phyloP scores from a whole-genome alignment of 2,113 vertebrate genomes.

The Nettapus auritus region DNA sequence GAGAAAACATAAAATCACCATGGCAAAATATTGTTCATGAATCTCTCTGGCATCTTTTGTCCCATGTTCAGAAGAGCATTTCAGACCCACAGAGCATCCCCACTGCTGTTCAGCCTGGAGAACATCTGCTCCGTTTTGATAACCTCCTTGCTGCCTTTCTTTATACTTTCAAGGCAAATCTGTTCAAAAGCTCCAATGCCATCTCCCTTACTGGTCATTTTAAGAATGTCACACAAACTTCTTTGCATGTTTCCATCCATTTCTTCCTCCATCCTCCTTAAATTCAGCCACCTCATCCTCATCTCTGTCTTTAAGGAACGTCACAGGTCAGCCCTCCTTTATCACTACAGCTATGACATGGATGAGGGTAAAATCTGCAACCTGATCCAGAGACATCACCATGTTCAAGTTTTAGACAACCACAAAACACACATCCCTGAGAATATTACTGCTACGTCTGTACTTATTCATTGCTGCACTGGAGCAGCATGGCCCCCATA shows the following conservation, averaged over 20 bases:
- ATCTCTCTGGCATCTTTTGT: neutral
- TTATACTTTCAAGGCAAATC: neutral
- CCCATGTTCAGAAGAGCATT: rapidly evolving
- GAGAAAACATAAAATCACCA: neutral
- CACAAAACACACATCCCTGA: neutral
- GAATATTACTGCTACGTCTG: neutral
- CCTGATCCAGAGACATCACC: too few relatives aligned
- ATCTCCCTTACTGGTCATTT: neutral
- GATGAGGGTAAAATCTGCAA: neutral
- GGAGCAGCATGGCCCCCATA: rapidly evolving
- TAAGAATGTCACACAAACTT: neutral
- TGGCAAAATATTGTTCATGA: neutral
- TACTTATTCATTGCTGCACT: neutral
- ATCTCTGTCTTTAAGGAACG: neutral
- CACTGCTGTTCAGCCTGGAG: neutral
- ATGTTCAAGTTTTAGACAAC: neutral
- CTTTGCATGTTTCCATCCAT: neutral
- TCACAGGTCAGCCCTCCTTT: neutral
- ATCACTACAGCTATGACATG: neutral
- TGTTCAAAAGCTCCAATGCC: neutral
- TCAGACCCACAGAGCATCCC: neutral
- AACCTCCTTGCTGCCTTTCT: neutral
- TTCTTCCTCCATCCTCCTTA: neutral
- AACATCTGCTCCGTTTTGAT: neutral
- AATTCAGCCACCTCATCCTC: neutral